Percentiles rank a stretch among this genome's conserved stretches.
Evolutionary conservation across 2,113 vertebrate genomes (phyloP).

Genomic region (Mustela lutreola): DNA sequence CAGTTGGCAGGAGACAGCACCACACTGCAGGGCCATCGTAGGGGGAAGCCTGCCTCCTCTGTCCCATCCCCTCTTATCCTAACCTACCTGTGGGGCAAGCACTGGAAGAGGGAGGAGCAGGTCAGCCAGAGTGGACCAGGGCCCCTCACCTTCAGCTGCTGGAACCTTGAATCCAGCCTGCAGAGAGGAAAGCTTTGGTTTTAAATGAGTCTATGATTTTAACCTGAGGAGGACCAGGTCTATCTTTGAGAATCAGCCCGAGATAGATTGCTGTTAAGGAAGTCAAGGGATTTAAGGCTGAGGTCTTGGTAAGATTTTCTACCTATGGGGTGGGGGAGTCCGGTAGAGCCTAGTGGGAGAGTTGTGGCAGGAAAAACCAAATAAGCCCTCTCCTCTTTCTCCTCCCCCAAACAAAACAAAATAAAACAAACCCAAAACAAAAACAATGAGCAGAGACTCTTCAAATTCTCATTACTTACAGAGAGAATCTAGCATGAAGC

Average conservation of each 20-base stretch:
- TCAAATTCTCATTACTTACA: background rate
- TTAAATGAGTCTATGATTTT: background rate
- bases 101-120: background rate
- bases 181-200: background rate
- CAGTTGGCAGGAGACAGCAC: too few species aligned
- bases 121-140: too few species aligned
- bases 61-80: background rate
- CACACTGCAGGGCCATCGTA: rapidly evolving
- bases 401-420: background rate
- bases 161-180: background rate
- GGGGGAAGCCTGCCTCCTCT: background rate
- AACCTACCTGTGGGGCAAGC: background rate
- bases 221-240: background rate
- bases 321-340: background rate
- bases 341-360: background rate
- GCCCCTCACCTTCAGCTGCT: too few species aligned
- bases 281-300: background rate
- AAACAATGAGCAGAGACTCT: background rate
- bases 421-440: background rate
- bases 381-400: background rate
- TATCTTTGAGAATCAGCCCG: background rate
- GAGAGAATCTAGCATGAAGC: background rate
- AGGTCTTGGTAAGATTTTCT: background rate
- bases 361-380: background rate
- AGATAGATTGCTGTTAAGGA: background rate